phyloP scores from a whole-genome alignment of 1,140 invertebrate genomes.

The Drepana arcuata region DNA sequence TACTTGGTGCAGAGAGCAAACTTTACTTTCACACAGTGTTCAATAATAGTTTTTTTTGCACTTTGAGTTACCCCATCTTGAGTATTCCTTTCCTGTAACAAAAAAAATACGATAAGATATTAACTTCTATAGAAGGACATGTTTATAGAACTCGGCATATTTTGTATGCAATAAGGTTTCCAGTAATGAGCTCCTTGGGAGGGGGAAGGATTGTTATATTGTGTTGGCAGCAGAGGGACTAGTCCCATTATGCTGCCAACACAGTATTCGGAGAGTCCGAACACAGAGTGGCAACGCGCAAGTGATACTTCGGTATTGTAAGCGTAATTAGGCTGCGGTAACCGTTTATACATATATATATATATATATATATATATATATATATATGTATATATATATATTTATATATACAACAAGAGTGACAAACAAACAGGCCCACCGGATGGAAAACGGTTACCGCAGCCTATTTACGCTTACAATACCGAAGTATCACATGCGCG shows the following conservation, averaged over 20 bases:
- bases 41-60: not conserved
- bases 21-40: conserved; percentile 11
- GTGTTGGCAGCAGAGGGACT: too few relatives aligned
- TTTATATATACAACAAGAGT: conserved; percentile 2
- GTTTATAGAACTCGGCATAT: not conserved
- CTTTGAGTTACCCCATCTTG: not conserved
- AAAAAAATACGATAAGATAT: conserved; percentile 10
- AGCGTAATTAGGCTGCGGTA: too few relatives aligned
- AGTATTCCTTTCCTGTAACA: conserved; percentile 27
- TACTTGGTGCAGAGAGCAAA: too few relatives aligned
- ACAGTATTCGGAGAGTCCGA: too few relatives aligned
- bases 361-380: not conserved
- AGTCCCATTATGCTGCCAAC: too few relatives aligned
- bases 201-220: too few relatives aligned
- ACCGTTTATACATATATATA: not conserved
- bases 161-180: not conserved
- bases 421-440: conserved; percentile 1
- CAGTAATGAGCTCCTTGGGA: too few relatives aligned
- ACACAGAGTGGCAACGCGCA: too few relatives aligned
- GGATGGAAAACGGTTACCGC: too few relatives aligned
- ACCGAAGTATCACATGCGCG: not conserved
- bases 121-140: not conserved
- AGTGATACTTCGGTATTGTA: too few relatives aligned
- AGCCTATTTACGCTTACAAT: not conserved
- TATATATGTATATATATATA: conserved; percentile 1